Conservation (phyloP, 2,888 invertebrate genomes). For the Cosmia trapezina region DNA sequence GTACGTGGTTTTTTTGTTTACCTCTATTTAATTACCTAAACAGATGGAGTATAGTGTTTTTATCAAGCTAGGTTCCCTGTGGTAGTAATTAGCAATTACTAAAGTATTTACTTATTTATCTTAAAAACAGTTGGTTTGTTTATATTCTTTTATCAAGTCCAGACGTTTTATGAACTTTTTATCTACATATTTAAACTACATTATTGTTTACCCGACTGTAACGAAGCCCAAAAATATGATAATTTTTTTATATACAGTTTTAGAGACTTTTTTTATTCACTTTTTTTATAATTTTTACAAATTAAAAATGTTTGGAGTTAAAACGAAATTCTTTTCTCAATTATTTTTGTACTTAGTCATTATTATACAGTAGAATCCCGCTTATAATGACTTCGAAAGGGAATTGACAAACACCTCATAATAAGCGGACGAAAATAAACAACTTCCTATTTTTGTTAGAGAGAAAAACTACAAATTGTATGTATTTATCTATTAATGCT, state of each 20-base stretch:
- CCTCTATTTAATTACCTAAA: background rate
- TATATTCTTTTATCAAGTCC: conserved; percentile 14
- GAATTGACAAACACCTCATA: too few species aligned
- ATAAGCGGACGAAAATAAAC: too few species aligned
- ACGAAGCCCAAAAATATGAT: background rate
- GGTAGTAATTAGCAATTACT: background rate
- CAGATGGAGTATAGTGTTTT: conserved; percentile 5
- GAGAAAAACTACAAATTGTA: too few species aligned
- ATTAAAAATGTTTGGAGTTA: background rate
- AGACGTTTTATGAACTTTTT: conserved; percentile 4
- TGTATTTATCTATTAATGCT: too few species aligned
- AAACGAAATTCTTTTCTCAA: background rate
- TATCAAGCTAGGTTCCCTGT: background rate
- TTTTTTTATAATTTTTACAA: background rate
- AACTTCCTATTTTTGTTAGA: too few species aligned
- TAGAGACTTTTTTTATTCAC: too few species aligned
- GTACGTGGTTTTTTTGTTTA: too few species aligned
- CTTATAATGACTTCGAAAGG: too few species aligned
- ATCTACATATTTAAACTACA: background rate
- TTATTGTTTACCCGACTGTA: background rate
- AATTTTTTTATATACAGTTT: background rate
- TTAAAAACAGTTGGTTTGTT: background rate
- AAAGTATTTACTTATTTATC: background rate
- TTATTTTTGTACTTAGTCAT: too few species aligned
- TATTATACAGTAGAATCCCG: too few species aligned